Base-by-base conservation (phyloP, 1,140 invertebrate genomes). In the Mycetomoellerius zeteki region DNA sequence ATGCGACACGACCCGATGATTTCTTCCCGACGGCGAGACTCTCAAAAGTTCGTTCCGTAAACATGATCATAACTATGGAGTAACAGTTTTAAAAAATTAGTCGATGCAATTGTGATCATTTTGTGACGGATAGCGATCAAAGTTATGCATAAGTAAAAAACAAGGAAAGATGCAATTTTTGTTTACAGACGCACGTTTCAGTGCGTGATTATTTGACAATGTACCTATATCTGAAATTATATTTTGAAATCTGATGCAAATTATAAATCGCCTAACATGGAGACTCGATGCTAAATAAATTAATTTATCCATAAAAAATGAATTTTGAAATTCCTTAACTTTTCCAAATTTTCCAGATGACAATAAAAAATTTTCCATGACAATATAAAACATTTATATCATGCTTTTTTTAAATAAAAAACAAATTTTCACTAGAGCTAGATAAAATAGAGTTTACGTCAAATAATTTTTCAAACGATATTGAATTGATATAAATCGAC, bases 11-110 rank as follows among this genome's bases (percentile, higher is more conserved):
- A n/a, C 24, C 21, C 43, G 12, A 43, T 72, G 56, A 64, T 71
- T 64, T 76, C 69, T 85, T 76, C 33, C 16, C 76, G 54, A 30
- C 37, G 75, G 56, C 52, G 86, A 85, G 60, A 73, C 47, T 43
- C 43, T 27, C 16, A 30, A 14, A 58, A 76, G 72, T 24, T 69
- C 43, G 30, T n/a, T 69, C 47, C 2, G 75, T 81, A 88, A 77
- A 77, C 88, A 84, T 12, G 62, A 24, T 50, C n/a, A 21, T 64
- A 52, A 52, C 12, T 7, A 14, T 30, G 12, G 8, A 19, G 12
- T 47, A 72, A 65, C 27, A 24, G 37, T 56, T 65, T 65, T 67
- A 37, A 67, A 43, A 47, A 67, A 65, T 72, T 67, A 33, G 8
- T 86, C 62, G 30, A 50, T 21, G 16, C n/a, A 19, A 58, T 10